phyloP scores from a whole-genome alignment of 1,140 invertebrate genomes.

The Diuraphis noxia region DNA sequence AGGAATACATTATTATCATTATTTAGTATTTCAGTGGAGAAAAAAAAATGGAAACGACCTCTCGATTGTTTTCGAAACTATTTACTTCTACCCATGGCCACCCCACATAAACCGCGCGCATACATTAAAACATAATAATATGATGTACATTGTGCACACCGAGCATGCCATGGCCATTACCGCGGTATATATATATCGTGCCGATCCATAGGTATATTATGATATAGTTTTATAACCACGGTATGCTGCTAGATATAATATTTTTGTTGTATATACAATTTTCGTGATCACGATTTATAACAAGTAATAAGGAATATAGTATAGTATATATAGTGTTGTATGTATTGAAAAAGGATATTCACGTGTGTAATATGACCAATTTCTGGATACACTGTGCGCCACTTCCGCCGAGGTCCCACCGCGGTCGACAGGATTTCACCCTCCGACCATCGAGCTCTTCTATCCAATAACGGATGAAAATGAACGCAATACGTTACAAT shows the following conservation, averaged over 20 bases:
- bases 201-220: no score
- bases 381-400: neutral
- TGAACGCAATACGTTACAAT: neutral
- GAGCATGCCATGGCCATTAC: neutral
- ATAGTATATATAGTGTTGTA: neutral
- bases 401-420: neutral
- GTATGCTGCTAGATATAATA: neutral
- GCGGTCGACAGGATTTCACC: neutral
- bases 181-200: neutral
- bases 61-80: constrained; percentile 13
- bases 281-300: neutral
- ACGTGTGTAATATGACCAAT: neutral
- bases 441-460: neutral
- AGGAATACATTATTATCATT: neutral
- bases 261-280: neutral
- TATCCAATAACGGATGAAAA: neutral
- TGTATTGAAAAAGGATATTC: neutral
- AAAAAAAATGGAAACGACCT: constrained; percentile 11
- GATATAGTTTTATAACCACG: neutral
- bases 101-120: neutral
- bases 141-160: neutral
- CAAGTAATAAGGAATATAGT: no score
- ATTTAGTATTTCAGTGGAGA: neutral
- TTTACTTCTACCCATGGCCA: neutral
- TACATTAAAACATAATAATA: neutral